Base-by-base conservation (phyloP, 2,113 vertebrate species). In the Plectropomus leopardus region DNA sequence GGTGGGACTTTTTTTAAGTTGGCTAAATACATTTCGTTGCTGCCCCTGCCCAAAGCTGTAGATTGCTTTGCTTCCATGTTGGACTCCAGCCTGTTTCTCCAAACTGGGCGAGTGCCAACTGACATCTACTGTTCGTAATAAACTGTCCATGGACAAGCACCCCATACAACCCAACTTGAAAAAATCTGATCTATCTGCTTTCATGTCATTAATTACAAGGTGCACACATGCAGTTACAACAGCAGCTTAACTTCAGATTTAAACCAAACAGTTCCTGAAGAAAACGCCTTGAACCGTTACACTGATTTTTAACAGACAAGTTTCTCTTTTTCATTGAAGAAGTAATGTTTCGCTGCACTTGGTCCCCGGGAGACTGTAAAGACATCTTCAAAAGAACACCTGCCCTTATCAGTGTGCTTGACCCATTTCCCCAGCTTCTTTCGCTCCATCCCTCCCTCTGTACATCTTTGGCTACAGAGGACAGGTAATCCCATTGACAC, bases 361-460 rank as follows among this genome's bases (percentile, higher is more conserved):
- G 64, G 42, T 75, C 48, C 85, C 78, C 77, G n/a, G 2, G 82
- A 90, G 78, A 89, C 64, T 89, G 75, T 76, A 71, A 83, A 89
- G 81, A 95, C 94, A 93, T 92, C 92, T 95, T 94, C 80, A 83
- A 92, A 88, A 80, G 84, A 72, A 48, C 85, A 93, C 68, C 86
- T 90, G 80, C 87, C 82, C 90, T 93, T 94, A 93, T 95, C 90
- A 84, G 77, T 88, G 90, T 81, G 89, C 85, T 85, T 95, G 91
- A 91, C 91, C 91, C 88, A 89, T 92, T 92, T 92, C 85, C 92
- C 83, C 86, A 89, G 75, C 91, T 87, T 67, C 78, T 70, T 91
- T 88, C n/a, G 64, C 86, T 78, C 77, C 81, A 74, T 73, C 74
- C 88, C 91, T 88, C 64, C 87, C 76, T 66, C 81, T 68, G 87